These are phyloP conservation scores for Stegastes partitus DNA, from an alignment of 2,113 vertebrate species.

Conservation along the genomic window DNA sequence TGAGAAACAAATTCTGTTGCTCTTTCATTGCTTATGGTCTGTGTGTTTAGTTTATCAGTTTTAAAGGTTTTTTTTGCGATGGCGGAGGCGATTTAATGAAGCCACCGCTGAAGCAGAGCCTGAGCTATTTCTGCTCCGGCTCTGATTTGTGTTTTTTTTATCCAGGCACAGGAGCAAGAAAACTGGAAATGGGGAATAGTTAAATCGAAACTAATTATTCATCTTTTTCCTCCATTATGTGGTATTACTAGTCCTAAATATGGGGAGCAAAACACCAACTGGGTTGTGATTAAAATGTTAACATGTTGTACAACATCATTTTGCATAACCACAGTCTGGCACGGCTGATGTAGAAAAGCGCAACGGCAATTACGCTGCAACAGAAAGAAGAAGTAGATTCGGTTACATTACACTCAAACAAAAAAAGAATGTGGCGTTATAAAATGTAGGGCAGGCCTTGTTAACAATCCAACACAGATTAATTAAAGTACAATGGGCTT, in stretches of 20 bases:
- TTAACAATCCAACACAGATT: not conserved
- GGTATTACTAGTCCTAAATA: not conserved
- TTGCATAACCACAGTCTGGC: not conserved
- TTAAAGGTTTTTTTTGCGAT: constrained; percentile 29
- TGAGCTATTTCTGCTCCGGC: constrained; percentile 6
- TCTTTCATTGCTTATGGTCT: constrained; percentile 24
- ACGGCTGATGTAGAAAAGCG: too few species aligned
- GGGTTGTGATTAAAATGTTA: constrained; percentile 3
- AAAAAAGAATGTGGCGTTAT: not conserved
- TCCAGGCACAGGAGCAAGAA: not conserved
- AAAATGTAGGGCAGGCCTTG: constrained; percentile 2
- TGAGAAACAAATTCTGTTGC: constrained; percentile 29
- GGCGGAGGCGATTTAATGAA: constrained; percentile 44
- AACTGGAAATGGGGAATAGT: not conserved
- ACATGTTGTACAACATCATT: constrained; percentile 21
- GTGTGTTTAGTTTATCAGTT: constrained; percentile 49
- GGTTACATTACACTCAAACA: not conserved
- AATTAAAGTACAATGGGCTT: not conserved
- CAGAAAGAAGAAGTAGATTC: not conserved
- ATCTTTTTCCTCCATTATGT: constrained; percentile 1
- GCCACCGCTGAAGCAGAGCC: constrained; percentile 16
- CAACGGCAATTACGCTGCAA: not conserved
- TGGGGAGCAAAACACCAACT: not conserved
- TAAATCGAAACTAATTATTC: constrained; percentile 13
- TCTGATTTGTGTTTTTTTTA: constrained; percentile 21